These are phyloP conservation scores for Brachyhypopomus gauderio DNA, from an alignment of 2,113 vertebrate species.

Conservation along the genomic window DNA sequence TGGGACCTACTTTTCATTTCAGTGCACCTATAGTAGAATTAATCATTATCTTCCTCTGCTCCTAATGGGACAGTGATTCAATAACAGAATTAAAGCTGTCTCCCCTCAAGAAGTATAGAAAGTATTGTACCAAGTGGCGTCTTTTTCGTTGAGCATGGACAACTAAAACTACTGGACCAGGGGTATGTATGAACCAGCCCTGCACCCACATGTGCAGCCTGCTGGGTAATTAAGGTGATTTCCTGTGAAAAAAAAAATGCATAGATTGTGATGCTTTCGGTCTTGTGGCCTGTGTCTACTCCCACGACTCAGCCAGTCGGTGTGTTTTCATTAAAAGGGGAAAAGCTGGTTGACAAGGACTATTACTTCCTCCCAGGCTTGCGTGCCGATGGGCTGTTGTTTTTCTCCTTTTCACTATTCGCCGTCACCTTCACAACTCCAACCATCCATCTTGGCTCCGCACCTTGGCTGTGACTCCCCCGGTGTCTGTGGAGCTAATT, in stretches of 20 bases:
- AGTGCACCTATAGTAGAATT: background rate
- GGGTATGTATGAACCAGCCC: background rate
- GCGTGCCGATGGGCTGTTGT: constrained; percentile 54
- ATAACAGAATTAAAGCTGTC: too few species aligned
- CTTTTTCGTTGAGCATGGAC: constrained; percentile 13
- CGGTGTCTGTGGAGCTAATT: constrained; percentile 67
- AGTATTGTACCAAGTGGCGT: constrained; percentile 1
- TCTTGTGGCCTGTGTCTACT: constrained; percentile 41
- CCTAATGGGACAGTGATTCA: too few species aligned
- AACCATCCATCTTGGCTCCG: constrained; percentile 68
- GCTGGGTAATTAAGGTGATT: constrained; percentile 63
- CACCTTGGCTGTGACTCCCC: constrained; percentile 58
- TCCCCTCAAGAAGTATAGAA: too few species aligned
- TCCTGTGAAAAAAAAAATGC: constrained; percentile 51
- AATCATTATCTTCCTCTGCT: background rate
- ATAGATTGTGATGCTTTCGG: constrained; percentile 50
- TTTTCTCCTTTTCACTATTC: constrained; percentile 53
- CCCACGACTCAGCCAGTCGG: constrained; percentile 44
- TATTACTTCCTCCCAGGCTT: constrained; percentile 60
- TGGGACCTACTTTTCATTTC: background rate
- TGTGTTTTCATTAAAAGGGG: constrained; percentile 65
- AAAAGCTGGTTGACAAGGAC: constrained; percentile 63
- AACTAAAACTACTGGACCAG: constrained; percentile 27
- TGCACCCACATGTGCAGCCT: constrained; percentile 41
- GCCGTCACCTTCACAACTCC: constrained; percentile 64